phyloP scores from a whole-genome alignment of 2,797 vertebrate species.

The Pangasius sanitwongsei region DNA sequence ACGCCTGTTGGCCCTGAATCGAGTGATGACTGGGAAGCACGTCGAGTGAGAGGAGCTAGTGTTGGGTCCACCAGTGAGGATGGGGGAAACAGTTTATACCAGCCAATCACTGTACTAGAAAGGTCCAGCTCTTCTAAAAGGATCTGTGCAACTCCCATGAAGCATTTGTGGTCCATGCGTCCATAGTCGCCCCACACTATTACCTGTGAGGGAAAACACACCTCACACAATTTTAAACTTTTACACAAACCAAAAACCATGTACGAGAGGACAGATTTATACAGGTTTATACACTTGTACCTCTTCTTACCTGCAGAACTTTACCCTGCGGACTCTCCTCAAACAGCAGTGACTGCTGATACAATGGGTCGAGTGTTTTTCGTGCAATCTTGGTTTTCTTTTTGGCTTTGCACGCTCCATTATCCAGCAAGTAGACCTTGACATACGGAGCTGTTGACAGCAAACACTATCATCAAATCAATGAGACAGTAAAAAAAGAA shows the following conservation, averaged over 20 bases:
- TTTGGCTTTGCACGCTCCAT: conserved; percentile 95
- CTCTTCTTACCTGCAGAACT: conserved; percentile 92
- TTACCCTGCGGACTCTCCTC: conserved; percentile 97
- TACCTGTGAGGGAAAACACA: conserved; percentile 75
- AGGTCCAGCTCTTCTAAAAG: conserved; percentile 97
- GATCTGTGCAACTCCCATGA: conserved; percentile 99
- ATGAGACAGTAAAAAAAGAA: background rate
- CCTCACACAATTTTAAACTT: background rate
- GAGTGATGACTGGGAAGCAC: conserved; percentile 97
- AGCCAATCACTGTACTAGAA: conserved; percentile 98
- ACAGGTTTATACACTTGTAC: background rate
- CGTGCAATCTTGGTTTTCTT: conserved; percentile 99
- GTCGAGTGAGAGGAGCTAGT: conserved; percentile 91
- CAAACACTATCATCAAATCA: conserved; percentile 9
- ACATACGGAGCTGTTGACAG: conserved; percentile 89
- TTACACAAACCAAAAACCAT: background rate
- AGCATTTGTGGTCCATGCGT: conserved; percentile 98
- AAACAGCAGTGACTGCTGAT: conserved; percentile 95
- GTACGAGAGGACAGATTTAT: background rate
- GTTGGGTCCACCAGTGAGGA: conserved; percentile 98
- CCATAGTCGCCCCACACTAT: conserved; percentile 99
- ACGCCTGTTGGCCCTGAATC: conserved; percentile 91
- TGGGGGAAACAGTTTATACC: conserved; percentile 99
- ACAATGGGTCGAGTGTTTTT: conserved; percentile 98
- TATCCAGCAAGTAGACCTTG: conserved; percentile 97